These are phyloP conservation scores for Agonum fuliginosum DNA, from an alignment of 2,888 invertebrate species.

Conservation along the genomic window DNA sequence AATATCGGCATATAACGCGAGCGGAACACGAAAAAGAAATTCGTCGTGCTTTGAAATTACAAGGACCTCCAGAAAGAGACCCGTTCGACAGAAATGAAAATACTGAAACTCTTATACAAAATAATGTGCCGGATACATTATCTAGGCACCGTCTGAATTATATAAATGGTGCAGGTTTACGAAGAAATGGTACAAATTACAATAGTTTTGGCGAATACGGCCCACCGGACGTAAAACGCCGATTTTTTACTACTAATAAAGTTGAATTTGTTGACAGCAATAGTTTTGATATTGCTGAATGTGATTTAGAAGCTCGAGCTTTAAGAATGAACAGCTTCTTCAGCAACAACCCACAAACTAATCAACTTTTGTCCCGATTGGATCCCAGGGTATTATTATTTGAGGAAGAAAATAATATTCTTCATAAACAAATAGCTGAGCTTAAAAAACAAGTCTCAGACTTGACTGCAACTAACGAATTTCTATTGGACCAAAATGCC, in stretches of 20 bases:
- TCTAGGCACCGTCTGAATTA: constrained; percentile 34
- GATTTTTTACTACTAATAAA: constrained; percentile 66
- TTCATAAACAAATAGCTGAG: constrained; percentile 81
- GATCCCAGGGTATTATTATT: constrained; percentile 71
- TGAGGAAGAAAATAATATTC: constrained; percentile 81
- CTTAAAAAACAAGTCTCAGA: constrained; percentile 83
- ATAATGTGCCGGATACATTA: constrained; percentile 45
- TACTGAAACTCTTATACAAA: constrained; percentile 41
- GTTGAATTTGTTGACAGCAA: constrained; percentile 60
- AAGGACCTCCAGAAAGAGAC: constrained; percentile 49
- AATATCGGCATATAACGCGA: constrained; percentile 70
- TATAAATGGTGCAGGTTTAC: constrained; percentile 57
- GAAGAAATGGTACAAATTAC: constrained; percentile 66
- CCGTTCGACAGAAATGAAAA: constrained; percentile 49
- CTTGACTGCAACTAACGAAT: constrained; percentile 85
- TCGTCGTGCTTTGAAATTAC: constrained; percentile 54
- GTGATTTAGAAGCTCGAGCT: constrained; percentile 59
- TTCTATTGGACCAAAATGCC: constrained; percentile 85
- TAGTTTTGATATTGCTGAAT: constrained; percentile 55
- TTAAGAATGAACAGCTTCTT: constrained; percentile 59
- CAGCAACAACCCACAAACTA: constrained; percentile 60
- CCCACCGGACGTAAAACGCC: constrained; percentile 69
- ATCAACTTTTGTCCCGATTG: constrained; percentile 54
- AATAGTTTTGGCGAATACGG: constrained; percentile 70
- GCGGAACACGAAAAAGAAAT: constrained; percentile 72